Evolutionary conservation across 2,888 invertebrate genomes (phyloP).

Genomic region (Pseudococcus longispinus): DNA sequence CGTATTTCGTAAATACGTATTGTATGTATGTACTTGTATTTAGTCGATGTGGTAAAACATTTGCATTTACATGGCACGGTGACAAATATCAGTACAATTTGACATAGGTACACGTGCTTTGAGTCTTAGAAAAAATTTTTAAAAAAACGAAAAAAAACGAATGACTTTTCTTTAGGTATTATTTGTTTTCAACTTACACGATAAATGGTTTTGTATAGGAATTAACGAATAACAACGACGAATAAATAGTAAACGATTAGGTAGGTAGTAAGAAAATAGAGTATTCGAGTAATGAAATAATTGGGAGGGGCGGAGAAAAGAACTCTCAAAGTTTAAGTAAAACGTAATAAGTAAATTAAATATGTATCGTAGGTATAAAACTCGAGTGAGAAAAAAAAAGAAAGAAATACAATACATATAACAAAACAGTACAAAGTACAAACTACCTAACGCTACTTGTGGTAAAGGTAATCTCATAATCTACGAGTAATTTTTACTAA

Average conservation of each 20-base stretch:
- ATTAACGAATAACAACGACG: background rate
- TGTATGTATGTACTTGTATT: too few relatives aligned
- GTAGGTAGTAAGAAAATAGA: background rate
- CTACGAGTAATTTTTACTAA: background rate
- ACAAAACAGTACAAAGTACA: background rate
- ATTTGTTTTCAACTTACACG: background rate
- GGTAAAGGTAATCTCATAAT: background rate
- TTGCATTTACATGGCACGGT: too few relatives aligned
- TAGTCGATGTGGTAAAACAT: too few relatives aligned
- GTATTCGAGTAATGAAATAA: background rate
- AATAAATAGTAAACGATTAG: background rate
- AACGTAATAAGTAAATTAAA: background rate
- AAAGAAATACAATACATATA: too few relatives aligned
- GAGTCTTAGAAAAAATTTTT: too few relatives aligned
- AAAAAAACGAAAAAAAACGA: background rate
- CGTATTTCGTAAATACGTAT: background rate
- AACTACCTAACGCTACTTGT: background rate
- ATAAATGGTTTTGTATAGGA: background rate
- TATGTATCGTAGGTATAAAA: background rate
- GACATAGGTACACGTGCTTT: too few relatives aligned
- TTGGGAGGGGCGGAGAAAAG: background rate
- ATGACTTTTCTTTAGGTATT: background rate
- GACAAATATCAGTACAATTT: too few relatives aligned
- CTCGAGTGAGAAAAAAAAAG: background rate
- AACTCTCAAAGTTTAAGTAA: background rate